Evolutionary conservation across 2,113 vertebrate genomes (phyloP).

Genomic region (Psephotus haematonotus): DNA sequence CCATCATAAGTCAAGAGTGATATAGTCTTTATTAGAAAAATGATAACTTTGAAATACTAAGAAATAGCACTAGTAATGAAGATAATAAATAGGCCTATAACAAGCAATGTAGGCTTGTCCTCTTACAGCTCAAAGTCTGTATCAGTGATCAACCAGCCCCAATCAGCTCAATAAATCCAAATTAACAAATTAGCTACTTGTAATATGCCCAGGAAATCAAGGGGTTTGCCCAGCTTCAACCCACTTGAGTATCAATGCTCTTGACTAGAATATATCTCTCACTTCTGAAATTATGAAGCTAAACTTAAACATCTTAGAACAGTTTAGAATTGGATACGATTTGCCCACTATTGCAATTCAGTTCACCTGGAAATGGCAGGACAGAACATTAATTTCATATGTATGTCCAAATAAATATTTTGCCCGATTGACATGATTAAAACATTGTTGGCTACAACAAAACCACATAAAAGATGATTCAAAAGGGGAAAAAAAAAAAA

Average conservation of each 20-base stretch:
- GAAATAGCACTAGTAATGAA: background rate
- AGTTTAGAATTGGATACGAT: background rate
- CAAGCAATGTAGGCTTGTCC: background rate
- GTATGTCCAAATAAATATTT: background rate
- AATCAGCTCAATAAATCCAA: background rate
- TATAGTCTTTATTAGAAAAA: background rate
- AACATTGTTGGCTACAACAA: background rate
- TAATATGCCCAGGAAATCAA: background rate
- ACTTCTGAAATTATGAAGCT: background rate
- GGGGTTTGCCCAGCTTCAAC: background rate
- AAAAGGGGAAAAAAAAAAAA: background rate
- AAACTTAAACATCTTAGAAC: background rate
- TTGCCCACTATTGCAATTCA: background rate
- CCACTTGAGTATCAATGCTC: background rate
- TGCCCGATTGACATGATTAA: background rate
- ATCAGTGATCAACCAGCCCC: background rate
- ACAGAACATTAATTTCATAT: background rate
- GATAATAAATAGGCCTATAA: background rate
- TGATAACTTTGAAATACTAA: background rate
- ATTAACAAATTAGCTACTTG: background rate
- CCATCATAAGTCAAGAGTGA: background rate
- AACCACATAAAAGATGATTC: background rate
- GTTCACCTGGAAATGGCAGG: background rate
- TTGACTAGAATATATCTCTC: background rate
- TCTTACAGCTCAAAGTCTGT: background rate